These are phyloP conservation scores for Boleophthalmus pectinirostris DNA, from an alignment of 2,113 vertebrate species.

Conservation along the genomic window DNA sequence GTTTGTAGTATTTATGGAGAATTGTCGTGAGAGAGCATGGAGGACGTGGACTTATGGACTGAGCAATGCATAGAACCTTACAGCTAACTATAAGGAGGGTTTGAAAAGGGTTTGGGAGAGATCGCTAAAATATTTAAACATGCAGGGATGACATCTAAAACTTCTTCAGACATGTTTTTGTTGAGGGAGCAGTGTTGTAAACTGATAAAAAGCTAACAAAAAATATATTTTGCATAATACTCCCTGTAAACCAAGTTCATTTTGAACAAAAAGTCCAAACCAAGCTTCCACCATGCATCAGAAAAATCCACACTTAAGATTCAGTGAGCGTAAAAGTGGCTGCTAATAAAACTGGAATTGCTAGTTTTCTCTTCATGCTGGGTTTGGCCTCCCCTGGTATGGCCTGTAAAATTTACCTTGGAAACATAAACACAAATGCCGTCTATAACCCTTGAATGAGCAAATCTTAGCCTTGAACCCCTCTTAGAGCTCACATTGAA, in stretches of 20 bases:
- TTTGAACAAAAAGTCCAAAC: not conserved
- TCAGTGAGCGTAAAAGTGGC: constrained; percentile 19
- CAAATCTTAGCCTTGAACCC: not conserved
- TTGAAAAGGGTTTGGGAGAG: too few relatives aligned
- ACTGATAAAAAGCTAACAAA: too few relatives aligned
- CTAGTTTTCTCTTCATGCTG: constrained; percentile 34
- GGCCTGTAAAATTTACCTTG: constrained; percentile 31
- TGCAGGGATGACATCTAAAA: too few relatives aligned
- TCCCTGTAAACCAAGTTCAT: not conserved
- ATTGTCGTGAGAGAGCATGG: too few relatives aligned
- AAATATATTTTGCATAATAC: too few relatives aligned
- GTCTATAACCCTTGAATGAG: not conserved
- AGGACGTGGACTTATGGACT: too few relatives aligned
- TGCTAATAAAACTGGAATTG: constrained; percentile 19
- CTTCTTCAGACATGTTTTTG: too few relatives aligned
- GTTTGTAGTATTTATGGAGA: too few relatives aligned
- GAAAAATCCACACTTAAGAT: constrained; percentile 33
- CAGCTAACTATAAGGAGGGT: too few relatives aligned
- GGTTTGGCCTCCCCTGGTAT: constrained; percentile 30
- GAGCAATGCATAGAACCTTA: too few relatives aligned
- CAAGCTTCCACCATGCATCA: constrained; percentile 7
- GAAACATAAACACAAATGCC: constrained; percentile 2
- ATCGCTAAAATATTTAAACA: too few relatives aligned
- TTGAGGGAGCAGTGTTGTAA: too few relatives aligned
- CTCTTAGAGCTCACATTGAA: not conserved